Evolutionary conservation across 2,888 invertebrate species (phyloP).

Genomic region (Chrysolina haemoptera): DNA sequence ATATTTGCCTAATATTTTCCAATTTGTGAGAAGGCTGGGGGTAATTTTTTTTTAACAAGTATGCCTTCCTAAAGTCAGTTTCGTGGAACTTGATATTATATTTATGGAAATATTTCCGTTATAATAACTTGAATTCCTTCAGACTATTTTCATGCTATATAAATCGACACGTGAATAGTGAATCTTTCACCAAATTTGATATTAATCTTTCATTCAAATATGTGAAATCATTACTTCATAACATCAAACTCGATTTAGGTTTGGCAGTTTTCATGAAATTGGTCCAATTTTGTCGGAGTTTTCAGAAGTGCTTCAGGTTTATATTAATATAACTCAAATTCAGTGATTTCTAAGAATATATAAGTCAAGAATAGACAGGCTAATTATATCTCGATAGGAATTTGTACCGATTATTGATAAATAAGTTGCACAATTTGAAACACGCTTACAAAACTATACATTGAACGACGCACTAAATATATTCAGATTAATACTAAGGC

Average conservation of each 20-base stretch:
- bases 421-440: constrained; percentile 15
- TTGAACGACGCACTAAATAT: neutral
- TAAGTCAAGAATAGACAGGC: constrained; percentile 11
- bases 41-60: no score
- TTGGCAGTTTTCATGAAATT: neutral
- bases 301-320: neutral
- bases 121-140: no score
- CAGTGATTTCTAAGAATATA: neutral
- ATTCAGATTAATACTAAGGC: neutral
- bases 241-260: no score
- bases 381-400: constrained; percentile 17
- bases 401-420: constrained; percentile 12
- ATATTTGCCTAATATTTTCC: no score
- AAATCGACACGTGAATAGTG: no score
- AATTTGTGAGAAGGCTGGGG: no score
- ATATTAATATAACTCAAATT: constrained; percentile 9
- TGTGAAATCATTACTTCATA: neutral
- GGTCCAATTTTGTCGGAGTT: constrained; percentile 1
- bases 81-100: no score
- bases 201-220: neutral
- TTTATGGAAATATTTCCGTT: no score
- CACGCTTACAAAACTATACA: neutral
- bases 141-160: no score
- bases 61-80: no score
- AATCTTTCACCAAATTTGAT: neutral